Base-by-base conservation (phyloP, 2,888 invertebrate genomes). In the Gastrophysa polygoni region DNA sequence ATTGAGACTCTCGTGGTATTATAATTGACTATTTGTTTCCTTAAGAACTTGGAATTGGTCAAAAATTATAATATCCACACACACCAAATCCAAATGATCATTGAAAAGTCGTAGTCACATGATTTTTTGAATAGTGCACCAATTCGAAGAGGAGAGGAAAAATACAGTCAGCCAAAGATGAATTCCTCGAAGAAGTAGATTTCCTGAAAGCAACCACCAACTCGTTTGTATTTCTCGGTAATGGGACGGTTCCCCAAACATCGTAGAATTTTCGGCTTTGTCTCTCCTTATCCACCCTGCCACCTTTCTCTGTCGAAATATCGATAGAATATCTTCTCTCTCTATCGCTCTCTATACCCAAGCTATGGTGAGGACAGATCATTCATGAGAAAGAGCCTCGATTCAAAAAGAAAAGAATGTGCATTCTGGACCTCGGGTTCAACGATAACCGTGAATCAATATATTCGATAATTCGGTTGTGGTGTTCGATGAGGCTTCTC, bases 321-420 rank as follows among this genome's bases (percentile, higher is more conserved):
- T 38, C 38, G 38, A 38, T 38, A 38, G 38, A 38, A 32, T 32
- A 7, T 24, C 49, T 49, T 49, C 21, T 16, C 8, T 49, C 21
- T 21, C 16, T 20, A 24, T 51, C 28, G 29, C 50, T 51, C 11
- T 38, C 48, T 48, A 0, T 11, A n/a, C n/a, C n/a, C n/a, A n/a
- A n/a, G n/a, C 14, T 11, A 6, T 48, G 20, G 7, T 10, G 11
- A 32, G 48, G 24, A 48, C 10, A 38, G 8, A 11, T 48, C 57
- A 57, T 57, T 57, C 57, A 57, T 47, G 48, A 57, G 48, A 48
- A 57, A 32, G 29, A 47, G 20, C 48, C 57, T n/a, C 34, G 57
- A 57, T 57, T 57, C 46, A 48, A 47, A 47, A 29, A 32, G 46
- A 28, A n/a, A n/a, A 57, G 29, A 34, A 43, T 57, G 47, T 16